A percentile compares a stretch with the other conserved stretches of the same genome.
phyloP scores from a whole-genome alignment of 2,113 vertebrate species.

The Neotragus moschatus region DNA sequence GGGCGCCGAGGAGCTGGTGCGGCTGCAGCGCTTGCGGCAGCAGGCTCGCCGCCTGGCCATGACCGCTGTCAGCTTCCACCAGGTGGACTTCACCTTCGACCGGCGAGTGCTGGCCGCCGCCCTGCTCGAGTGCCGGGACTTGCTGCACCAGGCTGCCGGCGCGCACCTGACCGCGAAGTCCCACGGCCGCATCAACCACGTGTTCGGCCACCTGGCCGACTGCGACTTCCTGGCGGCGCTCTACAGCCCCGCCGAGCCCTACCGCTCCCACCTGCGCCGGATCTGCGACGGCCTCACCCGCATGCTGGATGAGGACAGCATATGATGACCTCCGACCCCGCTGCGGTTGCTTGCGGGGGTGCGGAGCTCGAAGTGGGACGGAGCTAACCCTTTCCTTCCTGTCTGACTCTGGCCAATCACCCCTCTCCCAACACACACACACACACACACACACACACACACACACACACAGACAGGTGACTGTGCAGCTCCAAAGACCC shows the following conservation, averaged over 20 bases:
- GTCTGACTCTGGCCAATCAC: not conserved
- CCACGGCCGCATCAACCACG: conserved; percentile 92
- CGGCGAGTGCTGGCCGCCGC: conserved; percentile 89
- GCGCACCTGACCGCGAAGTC: conserved; percentile 94
- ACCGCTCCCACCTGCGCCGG: conserved; percentile 85
- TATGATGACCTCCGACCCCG: conserved; percentile 77
- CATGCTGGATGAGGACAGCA: conserved; percentile 92
- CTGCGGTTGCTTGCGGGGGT: accelerated
- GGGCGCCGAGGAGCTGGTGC: conserved; percentile 85
- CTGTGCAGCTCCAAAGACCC: not conserved
- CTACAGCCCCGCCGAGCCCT: conserved; percentile 90
- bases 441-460: not conserved
- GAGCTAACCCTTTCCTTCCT: not conserved
- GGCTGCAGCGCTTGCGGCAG: conserved; percentile 90
- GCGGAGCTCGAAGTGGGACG: accelerated
- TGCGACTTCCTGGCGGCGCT: conserved; percentile 91
- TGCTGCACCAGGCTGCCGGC: conserved; percentile 92
- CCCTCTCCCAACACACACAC: not conserved
- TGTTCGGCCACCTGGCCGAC: conserved; percentile 94
- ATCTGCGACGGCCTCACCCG: conserved; percentile 92
- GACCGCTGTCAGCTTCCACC: conserved; percentile 94
- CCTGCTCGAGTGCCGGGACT: conserved; percentile 91
- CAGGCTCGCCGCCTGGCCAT: conserved; percentile 93
- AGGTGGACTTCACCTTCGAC: conserved; percentile 98
- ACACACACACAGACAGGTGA: not conserved